Conservation (phyloP, 2,888 invertebrate species). For the Halocaridina rubra region DNA sequence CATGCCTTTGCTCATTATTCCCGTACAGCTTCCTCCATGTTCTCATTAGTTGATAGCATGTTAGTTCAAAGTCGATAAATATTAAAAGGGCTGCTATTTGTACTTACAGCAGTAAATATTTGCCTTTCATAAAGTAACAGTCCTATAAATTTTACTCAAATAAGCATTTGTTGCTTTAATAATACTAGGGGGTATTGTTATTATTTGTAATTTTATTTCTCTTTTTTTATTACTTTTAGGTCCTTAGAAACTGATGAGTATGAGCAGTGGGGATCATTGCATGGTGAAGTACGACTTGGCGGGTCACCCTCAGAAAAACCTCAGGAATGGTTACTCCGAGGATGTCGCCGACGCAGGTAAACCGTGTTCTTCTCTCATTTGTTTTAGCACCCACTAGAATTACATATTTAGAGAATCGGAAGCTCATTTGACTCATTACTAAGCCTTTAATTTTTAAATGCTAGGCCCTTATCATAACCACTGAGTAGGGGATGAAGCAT, state of each 20-base stretch:
- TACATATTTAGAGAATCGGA: too few species aligned
- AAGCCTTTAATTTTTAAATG: too few species aligned
- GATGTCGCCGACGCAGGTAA: slow-evolving; percentile 41
- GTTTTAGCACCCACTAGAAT: too few species aligned
- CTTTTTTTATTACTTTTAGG: not conserved
- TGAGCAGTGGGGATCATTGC: slow-evolving; percentile 76
- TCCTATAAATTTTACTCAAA: not conserved
- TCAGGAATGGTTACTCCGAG: slow-evolving; percentile 38
- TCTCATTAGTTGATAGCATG: slow-evolving; percentile 15
- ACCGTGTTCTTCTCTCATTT: not conserved
- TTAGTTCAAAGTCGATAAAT: too few species aligned
- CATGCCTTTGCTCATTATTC: slow-evolving; percentile 27
- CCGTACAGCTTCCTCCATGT: slow-evolving; percentile 1
- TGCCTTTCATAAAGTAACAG: too few species aligned
- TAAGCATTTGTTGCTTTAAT: not conserved
- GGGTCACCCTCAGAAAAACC: not conserved
- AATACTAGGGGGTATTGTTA: not conserved
- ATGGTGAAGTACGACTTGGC: slow-evolving; percentile 73
- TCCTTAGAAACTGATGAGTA: slow-evolving; percentile 70
- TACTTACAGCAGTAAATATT: too few species aligned
- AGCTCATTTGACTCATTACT: too few species aligned
- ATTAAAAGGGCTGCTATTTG: too few species aligned
- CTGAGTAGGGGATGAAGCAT: too few species aligned
- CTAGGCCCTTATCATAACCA: too few species aligned
- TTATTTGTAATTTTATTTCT: not conserved